These are phyloP conservation scores for Xylocampa areola DNA, from an alignment of 2,888 invertebrate species.

Conservation along the genomic window DNA sequence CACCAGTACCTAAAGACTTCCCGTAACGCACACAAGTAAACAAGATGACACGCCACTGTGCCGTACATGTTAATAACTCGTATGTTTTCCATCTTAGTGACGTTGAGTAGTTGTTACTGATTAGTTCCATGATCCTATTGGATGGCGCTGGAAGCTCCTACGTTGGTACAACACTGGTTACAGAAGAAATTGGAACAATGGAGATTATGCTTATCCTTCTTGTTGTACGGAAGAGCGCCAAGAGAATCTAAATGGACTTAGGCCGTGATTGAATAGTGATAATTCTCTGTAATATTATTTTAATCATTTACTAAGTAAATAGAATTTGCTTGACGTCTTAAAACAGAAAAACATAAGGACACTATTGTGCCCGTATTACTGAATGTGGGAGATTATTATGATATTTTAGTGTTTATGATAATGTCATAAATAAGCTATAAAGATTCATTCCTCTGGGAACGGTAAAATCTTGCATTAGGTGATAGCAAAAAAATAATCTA, in stretches of 20 bases:
- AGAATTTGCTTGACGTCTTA: too few relatives aligned
- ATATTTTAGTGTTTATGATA: too few relatives aligned
- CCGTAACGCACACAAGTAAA: too few relatives aligned
- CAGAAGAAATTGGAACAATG: slow-evolving; percentile 48
- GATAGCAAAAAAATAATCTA: too few relatives aligned
- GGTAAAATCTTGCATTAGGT: too few relatives aligned
- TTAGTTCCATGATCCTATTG: slow-evolving; percentile 63
- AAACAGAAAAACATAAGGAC: too few relatives aligned
- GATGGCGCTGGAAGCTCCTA: slow-evolving; percentile 51
- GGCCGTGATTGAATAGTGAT: not conserved
- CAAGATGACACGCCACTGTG: not conserved
- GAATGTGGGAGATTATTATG: too few relatives aligned
- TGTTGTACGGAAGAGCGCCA: not conserved
- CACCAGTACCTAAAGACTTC: too few relatives aligned
- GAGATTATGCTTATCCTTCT: slow-evolving; percentile 38
- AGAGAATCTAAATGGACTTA: not conserved
- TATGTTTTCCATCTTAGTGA: slow-evolving; percentile 36
- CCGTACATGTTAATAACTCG: slow-evolving; percentile 3
- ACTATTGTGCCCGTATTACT: too few relatives aligned
- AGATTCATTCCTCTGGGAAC: too few relatives aligned
- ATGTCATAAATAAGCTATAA: too few relatives aligned
- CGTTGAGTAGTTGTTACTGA: slow-evolving; percentile 63
- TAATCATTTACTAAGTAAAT: too few relatives aligned
- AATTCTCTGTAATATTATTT: not conserved
- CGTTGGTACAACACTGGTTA: slow-evolving; percentile 46